Evolutionary conservation across 2,797 vertebrate species (phyloP).

Genomic region (Lacerta viridis): DNA sequence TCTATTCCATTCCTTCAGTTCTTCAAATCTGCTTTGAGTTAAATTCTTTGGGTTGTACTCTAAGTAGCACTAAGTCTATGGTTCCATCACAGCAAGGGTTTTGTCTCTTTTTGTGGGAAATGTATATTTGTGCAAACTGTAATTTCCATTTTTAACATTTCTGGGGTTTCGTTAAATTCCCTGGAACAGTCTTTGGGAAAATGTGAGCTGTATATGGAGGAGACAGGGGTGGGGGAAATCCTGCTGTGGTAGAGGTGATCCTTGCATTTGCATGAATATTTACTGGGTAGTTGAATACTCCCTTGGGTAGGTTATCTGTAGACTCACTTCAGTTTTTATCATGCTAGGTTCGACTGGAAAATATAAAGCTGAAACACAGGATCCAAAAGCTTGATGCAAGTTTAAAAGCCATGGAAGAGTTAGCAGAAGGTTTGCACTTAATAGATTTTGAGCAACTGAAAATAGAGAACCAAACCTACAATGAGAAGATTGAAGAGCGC

Average conservation of each 20-base stretch:
- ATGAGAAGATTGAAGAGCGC: constrained; percentile 76
- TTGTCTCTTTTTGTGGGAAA: no score
- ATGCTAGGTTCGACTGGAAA: constrained; percentile 74
- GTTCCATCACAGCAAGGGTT: no score
- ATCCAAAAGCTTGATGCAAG: constrained; percentile 71
- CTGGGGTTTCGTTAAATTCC: no score
- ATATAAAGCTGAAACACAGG: constrained; percentile 80
- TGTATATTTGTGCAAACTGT: no score
- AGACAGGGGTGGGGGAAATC: no score
- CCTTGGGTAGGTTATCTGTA: background rate
- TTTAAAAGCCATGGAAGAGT: constrained; percentile 69
- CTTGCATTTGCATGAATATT: no score
- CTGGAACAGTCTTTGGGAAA: no score
- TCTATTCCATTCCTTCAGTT: background rate
- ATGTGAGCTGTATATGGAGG: no score
- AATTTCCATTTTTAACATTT: no score
- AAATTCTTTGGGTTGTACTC: background rate
- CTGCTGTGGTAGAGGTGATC: no score
- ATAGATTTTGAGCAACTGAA: constrained; percentile 82
- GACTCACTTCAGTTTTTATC: background rate
- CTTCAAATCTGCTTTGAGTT: background rate
- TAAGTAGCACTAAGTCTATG: no score
- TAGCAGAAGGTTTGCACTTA: constrained; percentile 67
- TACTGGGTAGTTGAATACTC: no score
- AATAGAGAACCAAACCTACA: constrained; percentile 82